Evolutionary conservation across 2,113 vertebrate genomes (phyloP), one percentile per base, ranked within the genome.

Genomic region (Tautogolabrus adspersus): DNA sequence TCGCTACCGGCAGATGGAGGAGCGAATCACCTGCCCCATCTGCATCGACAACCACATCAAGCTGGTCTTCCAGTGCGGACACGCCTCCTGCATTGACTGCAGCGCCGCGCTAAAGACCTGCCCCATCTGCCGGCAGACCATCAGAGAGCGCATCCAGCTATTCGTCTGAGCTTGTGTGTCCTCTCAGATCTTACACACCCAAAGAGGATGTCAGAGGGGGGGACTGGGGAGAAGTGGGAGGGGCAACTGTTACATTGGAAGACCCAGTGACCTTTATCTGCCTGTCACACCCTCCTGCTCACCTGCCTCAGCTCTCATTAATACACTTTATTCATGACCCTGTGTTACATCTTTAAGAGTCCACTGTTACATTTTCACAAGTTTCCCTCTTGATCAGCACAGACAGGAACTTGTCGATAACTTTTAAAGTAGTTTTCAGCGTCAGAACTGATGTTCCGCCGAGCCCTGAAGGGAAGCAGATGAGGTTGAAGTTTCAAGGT

Each of bases 11-110:
- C 97, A 98, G 95, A 99, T 99, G 98, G 98, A 99, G 83, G 98
- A 99, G 90, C 95, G 98, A 6, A 99, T 99, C 95, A 99, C 97
- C 84, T 99, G 98, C 84, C 98, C 98, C 6, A 98, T 99, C 90
- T 99, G 98, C 93, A 99, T 99, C 67, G 97, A 99, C 85, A 98
- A 96, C 93, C 97, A 99, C 88, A 99, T 99, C 94, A 97, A 97
- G 87, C 95, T 99, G 87, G 96, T 99, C 90, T 99, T 99, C 93
- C 98, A 99, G 94, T 99, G 97, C 0, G 97, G 97, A 47, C 97
- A 99, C 3, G 97, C 97, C 75, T 98, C 98, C 1, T 99, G 98
- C 91, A 95, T 96, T 0, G 96, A 97, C 79, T 99, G 98, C 92
- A 97, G 97, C 63, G 92, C 95, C 0, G 94, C 97, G 0, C 95